phyloP scores from a whole-genome alignment of 2,797 vertebrate genomes.

The Gymnoscopelus braueri region DNA sequence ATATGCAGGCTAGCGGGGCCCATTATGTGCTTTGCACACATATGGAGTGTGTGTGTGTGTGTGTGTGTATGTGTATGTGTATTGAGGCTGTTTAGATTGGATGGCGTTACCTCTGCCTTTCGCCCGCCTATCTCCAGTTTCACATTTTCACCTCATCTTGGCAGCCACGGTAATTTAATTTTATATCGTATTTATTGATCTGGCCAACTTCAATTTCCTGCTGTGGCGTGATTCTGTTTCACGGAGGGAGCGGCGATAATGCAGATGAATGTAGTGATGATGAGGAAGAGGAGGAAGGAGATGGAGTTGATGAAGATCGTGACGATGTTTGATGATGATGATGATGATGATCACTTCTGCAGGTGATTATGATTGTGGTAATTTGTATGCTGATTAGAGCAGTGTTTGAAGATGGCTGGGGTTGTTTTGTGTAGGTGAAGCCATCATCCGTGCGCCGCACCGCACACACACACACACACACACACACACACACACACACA shows the following conservation, averaged over 20 bases:
- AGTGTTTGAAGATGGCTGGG: constrained; percentile 54
- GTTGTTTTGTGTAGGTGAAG: constrained; percentile 53
- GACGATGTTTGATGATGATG: constrained; percentile 57
- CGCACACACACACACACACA: no score
- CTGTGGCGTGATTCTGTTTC: constrained; percentile 34
- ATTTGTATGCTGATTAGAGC: constrained; percentile 65
- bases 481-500: no score
- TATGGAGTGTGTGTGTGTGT: background rate
- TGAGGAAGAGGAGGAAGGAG: constrained; percentile 8
- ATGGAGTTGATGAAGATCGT: constrained; percentile 48
- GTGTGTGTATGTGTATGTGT: constrained; percentile 31
- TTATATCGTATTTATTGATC: constrained; percentile 75
- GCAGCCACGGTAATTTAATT: constrained; percentile 68
- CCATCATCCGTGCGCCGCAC: constrained; percentile 24
- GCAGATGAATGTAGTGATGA: constrained; percentile 52
- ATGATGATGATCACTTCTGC: constrained; percentile 54
- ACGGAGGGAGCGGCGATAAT: constrained; percentile 51
- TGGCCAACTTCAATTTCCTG: constrained; percentile 72
- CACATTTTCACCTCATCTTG: constrained; percentile 62
- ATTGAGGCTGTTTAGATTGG: constrained; percentile 42
- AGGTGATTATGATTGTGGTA: constrained; percentile 38
- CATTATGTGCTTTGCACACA: no score
- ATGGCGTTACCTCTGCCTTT: constrained; percentile 33
- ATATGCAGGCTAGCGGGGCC: no score
- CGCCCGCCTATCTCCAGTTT: constrained; percentile 48